Evolutionary conservation across 2,888 invertebrate genomes (phyloP).

Genomic region (Hirtodrosophila alboralis): DNA sequence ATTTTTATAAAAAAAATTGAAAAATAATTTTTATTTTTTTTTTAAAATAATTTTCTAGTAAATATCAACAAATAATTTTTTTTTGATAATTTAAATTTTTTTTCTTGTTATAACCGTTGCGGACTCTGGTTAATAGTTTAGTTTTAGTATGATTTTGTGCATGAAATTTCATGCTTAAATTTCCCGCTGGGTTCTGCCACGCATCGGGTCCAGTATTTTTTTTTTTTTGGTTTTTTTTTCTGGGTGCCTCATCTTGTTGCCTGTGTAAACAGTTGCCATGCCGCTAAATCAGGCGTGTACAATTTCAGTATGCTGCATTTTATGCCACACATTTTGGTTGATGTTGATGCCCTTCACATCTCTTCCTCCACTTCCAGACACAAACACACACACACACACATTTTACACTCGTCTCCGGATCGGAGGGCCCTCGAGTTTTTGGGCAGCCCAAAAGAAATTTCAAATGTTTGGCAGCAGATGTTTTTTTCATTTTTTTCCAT

Average conservation of each 20-base stretch:
- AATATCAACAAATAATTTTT: no score
- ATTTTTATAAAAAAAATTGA: no score
- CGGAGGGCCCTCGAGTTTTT: constrained; percentile 35
- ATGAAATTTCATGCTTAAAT: constrained; percentile 3
- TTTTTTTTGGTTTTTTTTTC: no score
- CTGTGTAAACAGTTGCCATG: constrained; percentile 66
- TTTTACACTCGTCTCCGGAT: constrained; percentile 1
- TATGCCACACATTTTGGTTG: constrained; percentile 66
- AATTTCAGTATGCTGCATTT: constrained; percentile 64
- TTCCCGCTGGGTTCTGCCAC: constrained; percentile 35
- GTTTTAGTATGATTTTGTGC: constrained; percentile 1
- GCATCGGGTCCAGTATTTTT: constrained; percentile 37
- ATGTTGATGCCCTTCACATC: constrained; percentile 36
- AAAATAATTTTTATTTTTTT: no score
- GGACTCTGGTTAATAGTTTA: no score
- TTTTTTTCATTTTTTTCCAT: constrained; percentile 53
- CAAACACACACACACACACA: no score
- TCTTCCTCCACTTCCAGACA: constrained; percentile 19
- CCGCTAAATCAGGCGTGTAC: constrained; percentile 69
- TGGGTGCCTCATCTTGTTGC: constrained; percentile 58
- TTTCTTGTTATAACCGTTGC: no score
- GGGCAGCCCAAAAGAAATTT: constrained; percentile 58
- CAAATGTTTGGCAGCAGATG: constrained; percentile 69
- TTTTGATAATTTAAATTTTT: no score
- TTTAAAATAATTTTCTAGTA: no score